These are phyloP conservation scores for Aplysina aerophoba DNA, from an alignment of 37 sponge, comb jelly and placozoan species.

Conservation along the genomic window DNA sequence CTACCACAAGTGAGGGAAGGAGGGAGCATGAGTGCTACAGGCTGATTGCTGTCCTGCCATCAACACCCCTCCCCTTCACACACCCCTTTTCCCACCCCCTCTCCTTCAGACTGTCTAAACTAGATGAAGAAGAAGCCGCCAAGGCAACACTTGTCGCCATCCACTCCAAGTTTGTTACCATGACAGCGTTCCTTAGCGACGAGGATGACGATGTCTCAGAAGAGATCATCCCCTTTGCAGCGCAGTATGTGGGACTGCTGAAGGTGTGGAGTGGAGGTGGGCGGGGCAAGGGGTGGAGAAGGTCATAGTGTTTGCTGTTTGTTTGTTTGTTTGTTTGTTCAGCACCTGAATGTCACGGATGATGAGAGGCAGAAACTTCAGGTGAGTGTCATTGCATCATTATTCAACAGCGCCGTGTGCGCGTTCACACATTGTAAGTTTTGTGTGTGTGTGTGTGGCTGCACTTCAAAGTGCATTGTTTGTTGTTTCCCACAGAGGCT, in stretches of 20 bases:
- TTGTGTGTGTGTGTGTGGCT: too few species aligned
- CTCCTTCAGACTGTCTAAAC: not conserved
- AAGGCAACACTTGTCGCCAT: constrained; percentile 17
- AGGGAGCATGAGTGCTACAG: not conserved
- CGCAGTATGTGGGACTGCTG: constrained; percentile 65
- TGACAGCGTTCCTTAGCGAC: constrained; percentile 61
- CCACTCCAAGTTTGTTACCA: constrained; percentile 4
- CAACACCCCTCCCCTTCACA: too few species aligned
- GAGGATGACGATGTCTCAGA: constrained; percentile 94
- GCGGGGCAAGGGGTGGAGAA: not conserved
- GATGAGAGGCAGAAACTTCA: not conserved
- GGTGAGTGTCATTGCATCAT: not conserved
- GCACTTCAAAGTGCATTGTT: too few species aligned
- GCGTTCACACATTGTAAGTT: too few species aligned
- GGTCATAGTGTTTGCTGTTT: not conserved
- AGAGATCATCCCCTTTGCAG: constrained; percentile 73
- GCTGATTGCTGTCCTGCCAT: too few species aligned
- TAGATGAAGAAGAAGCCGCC: not conserved
- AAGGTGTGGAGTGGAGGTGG: constrained; percentile 54
- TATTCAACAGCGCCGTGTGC: not conserved
- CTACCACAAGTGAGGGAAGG: constrained; percentile 70
- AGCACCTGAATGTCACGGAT: not conserved
- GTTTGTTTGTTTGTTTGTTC: too few species aligned
- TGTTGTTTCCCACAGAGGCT: constrained; percentile 38
- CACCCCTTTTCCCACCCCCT: not conserved